Percentiles rank a stretch among this genome's conserved stretches.
phyloP scores from a whole-genome alignment of 2,113 vertebrate species.

The Albula goreensis region DNA sequence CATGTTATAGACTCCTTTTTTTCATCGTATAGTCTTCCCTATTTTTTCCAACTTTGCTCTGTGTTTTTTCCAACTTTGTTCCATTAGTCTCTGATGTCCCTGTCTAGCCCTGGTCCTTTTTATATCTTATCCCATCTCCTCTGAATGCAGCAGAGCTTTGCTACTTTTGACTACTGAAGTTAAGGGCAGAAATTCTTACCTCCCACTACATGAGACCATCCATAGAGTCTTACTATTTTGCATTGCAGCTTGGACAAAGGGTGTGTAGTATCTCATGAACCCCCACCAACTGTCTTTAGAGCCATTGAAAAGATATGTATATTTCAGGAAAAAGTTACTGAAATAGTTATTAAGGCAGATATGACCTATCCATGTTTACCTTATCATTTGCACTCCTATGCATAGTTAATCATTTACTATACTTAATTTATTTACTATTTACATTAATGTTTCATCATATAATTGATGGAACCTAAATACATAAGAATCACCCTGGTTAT shows the following conservation, averaged over 20 bases:
- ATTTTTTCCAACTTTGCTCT: conserved; percentile 26
- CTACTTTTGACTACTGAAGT: not conserved
- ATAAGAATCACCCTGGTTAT: not conserved
- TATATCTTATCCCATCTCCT: not conserved
- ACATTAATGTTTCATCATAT: not conserved
- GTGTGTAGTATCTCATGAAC: not conserved
- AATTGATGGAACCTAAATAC: not conserved
- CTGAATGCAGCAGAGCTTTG: not conserved
- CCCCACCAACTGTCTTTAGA: not conserved
- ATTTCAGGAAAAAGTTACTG: too few relatives aligned
- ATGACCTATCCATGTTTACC: not conserved
- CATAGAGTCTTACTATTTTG: not conserved
- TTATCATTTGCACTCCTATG: not conserved
- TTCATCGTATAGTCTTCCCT: conserved; percentile 5
- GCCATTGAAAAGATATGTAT: not conserved
- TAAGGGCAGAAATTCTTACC: not conserved
- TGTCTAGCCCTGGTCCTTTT: not conserved
- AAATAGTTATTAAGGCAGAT: not conserved
- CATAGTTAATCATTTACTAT: not conserved
- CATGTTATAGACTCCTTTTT: not conserved
- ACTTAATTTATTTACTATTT: too few relatives aligned
- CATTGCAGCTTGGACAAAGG: conserved; percentile 4
- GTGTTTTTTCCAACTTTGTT: conserved; percentile 24
- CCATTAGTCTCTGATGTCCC: conserved; percentile 3
- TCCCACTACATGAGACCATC: not conserved